phyloP scores from a whole-genome alignment of 1,140 invertebrate species.

The Homalodisca vitripennis region DNA sequence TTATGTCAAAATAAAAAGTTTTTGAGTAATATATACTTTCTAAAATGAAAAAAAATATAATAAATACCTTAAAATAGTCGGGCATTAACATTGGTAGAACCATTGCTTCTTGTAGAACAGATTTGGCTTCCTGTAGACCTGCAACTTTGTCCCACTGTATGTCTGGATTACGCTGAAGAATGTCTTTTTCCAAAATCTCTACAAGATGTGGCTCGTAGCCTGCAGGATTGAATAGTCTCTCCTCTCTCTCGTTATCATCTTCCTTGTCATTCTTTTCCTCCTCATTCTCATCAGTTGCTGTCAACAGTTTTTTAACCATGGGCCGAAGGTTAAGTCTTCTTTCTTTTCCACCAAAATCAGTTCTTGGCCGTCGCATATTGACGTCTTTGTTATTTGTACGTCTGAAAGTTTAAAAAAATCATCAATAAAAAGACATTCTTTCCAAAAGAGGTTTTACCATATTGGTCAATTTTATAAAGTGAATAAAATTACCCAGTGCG shows the following conservation, averaged over 20 bases:
- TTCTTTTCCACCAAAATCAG: slow-evolving; percentile 17
- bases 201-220: slow-evolving; percentile 79
- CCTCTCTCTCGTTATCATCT: slow-evolving; percentile 17
- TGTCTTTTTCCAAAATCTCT: slow-evolving; percentile 68
- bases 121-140: slow-evolving; percentile 65
- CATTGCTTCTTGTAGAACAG: slow-evolving; percentile 67
- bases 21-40: too few species aligned
- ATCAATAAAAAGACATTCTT: too few species aligned
- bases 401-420: slow-evolving; percentile 7
- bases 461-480: slow-evolving; percentile 43
- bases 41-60: not conserved
- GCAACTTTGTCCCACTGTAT: slow-evolving; percentile 62
- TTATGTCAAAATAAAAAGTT: too few species aligned
- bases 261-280: slow-evolving; percentile 24
- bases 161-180: slow-evolving; percentile 61
- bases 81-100: slow-evolving; percentile 67
- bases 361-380: slow-evolving; percentile 40
- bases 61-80: slow-evolving; percentile 61
- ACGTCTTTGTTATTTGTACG: slow-evolving; percentile 12
- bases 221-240: slow-evolving; percentile 63
- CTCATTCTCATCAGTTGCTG: slow-evolving; percentile 30
- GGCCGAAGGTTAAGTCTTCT: slow-evolving; percentile 36
- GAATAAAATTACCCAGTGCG: slow-evolving; percentile 42
- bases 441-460: too few species aligned
- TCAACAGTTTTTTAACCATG: slow-evolving; percentile 34